Evolutionary conservation across 1,140 invertebrate genomes (phyloP).

Genomic region (Drosophila repleta): DNA sequence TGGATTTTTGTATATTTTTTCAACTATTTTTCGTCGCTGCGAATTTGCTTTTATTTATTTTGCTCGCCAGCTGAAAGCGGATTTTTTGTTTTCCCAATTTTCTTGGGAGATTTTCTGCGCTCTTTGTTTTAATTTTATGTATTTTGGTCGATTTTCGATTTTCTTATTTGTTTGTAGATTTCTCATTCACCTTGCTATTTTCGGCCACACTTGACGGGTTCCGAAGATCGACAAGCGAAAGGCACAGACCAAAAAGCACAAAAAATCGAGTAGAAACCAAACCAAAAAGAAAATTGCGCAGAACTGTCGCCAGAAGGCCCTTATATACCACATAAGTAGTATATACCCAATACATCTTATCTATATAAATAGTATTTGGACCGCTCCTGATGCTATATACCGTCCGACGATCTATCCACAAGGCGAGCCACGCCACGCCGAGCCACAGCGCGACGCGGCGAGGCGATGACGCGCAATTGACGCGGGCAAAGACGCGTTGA

Average conservation of each 20-base stretch:
- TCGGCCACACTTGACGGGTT: conserved; percentile 73
- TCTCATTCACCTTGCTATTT: conserved; percentile 78
- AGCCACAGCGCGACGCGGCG: not conserved
- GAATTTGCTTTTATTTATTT: conserved; percentile 74
- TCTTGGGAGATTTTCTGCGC: conserved; percentile 22
- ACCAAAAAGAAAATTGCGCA: conserved; percentile 64
- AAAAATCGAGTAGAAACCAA: conserved; percentile 36
- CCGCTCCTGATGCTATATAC: conserved; percentile 49
- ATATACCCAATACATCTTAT: conserved; percentile 30
- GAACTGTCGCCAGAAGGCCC: conserved; percentile 75
- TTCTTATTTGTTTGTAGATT: conserved; percentile 47
- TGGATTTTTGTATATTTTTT: conserved; percentile 46
- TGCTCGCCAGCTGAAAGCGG: conserved; percentile 47
- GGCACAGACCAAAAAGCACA: conserved; percentile 40
- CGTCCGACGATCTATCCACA: conserved; percentile 33
- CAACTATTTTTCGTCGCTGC: conserved; percentile 21
- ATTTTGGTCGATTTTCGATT: conserved; percentile 48
- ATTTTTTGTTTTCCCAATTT: conserved; percentile 56
- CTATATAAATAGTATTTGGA: conserved; percentile 70
- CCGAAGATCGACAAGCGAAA: conserved; percentile 69
- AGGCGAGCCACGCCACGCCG: not conserved
- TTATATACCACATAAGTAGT: conserved; percentile 51
- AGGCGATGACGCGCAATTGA: conserved; percentile 78
- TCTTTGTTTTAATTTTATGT: conserved; percentile 12
- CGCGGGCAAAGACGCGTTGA: conserved; percentile 77